A percentile compares a stretch with the other conserved stretches of the same genome.
Evolutionary conservation across 1,140 invertebrate genomes (phyloP).

Genomic region (Drosophila nigrodunni): DNA sequence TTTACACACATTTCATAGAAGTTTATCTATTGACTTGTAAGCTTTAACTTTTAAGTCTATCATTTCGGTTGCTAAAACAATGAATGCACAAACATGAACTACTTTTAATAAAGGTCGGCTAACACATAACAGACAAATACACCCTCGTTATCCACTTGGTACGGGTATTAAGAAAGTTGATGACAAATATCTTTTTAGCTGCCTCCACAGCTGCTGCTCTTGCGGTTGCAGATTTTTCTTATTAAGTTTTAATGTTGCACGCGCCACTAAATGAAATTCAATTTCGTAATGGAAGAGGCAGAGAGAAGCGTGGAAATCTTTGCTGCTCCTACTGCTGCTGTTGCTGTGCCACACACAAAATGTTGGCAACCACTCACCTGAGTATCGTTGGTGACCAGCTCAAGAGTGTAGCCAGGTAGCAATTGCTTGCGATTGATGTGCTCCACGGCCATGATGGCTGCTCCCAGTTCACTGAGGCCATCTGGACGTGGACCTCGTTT

Average conservation of each 20-base stretch:
- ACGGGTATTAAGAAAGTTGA: conserved; percentile 37
- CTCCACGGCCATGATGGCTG: conserved; percentile 90
- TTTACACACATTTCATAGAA: too few relatives aligned
- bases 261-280: conserved; percentile 78
- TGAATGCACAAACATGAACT: too few relatives aligned
- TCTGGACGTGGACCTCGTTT: conserved; percentile 87
- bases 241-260: conserved; percentile 79
- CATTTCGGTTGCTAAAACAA: too few relatives aligned
- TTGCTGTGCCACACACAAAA: not conserved
- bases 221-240: conserved; percentile 72
- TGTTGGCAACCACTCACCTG: conserved; percentile 87
- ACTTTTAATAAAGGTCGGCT: too few relatives aligned
- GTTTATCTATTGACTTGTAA: too few relatives aligned
- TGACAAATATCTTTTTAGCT: conserved; percentile 66
- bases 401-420: conserved; percentile 89
- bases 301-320: not conserved
- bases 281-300: conserved; percentile 67
- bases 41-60: too few relatives aligned
- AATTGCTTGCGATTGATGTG: conserved; percentile 89
- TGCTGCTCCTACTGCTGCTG: not conserved
- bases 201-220: conserved; percentile 39
- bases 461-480: conserved; percentile 90
- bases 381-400: conserved; percentile 92
- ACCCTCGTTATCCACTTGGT: too few relatives aligned
- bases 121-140: too few relatives aligned